Evolutionary conservation across 2,113 vertebrate species (phyloP).

Genomic region (Elephas maximus): DNA sequence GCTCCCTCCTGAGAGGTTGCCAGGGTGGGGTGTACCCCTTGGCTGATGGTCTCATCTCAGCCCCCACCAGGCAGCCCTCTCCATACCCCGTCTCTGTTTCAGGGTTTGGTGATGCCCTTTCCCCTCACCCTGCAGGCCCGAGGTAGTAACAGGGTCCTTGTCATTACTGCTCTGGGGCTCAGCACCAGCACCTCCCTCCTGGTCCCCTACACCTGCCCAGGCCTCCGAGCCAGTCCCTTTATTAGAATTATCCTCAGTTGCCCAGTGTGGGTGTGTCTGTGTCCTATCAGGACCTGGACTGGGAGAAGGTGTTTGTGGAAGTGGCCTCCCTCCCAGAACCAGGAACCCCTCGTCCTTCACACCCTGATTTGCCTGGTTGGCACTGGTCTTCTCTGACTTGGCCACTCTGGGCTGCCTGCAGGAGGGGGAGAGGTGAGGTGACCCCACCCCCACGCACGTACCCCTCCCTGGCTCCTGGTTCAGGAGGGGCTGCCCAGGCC

Average conservation of each 20-base stretch:
- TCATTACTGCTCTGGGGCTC: rapidly evolving
- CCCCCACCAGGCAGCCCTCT: rapidly evolving
- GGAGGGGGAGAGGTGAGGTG: too few relatives aligned
- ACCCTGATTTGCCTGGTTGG: rapidly evolving
- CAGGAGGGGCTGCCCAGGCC: too few relatives aligned
- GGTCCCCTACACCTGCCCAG: not conserved
- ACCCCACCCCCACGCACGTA: rapidly evolving
- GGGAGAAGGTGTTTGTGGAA: not conserved
- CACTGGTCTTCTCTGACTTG: not conserved
- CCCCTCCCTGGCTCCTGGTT: too few relatives aligned
- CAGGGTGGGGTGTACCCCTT: rapidly evolving
- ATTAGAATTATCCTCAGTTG: not conserved
- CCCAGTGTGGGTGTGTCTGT: not conserved
- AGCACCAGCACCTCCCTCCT: too few relatives aligned
- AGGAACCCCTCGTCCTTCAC: not conserved
- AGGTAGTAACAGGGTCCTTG: rapidly evolving
- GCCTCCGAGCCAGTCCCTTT: not conserved
- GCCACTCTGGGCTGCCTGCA: not conserved
- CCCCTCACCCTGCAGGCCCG: not conserved
- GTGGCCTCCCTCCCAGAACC: not conserved
- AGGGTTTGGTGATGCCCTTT: not conserved
- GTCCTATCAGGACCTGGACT: not conserved
- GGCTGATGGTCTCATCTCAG: not conserved
- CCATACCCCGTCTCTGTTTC: rapidly evolving
- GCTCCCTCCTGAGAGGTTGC: not conserved